Percentiles rank a stretch among this genome's conserved stretches.
Evolutionary conservation across 2,113 vertebrate genomes (phyloP).

Genomic region (Zingel zingel): DNA sequence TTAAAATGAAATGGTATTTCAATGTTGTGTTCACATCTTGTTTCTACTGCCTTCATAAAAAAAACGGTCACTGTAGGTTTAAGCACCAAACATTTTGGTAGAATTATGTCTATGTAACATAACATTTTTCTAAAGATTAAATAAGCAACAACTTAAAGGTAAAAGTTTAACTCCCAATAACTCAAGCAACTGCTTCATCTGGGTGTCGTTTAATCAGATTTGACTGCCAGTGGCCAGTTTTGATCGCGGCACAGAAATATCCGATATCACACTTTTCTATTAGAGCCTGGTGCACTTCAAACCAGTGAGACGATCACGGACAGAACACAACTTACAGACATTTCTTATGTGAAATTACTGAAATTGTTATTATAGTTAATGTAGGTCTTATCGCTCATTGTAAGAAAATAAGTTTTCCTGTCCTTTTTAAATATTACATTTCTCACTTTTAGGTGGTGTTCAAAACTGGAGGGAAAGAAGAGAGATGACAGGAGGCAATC

Average conservation of each 20-base stretch:
- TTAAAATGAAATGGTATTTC: too few species aligned
- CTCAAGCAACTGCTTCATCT: not conserved
- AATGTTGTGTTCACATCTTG: too few species aligned
- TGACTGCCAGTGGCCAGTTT: not conserved
- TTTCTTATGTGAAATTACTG: too few species aligned
- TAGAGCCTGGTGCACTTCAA: not conserved
- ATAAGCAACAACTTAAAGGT: not conserved
- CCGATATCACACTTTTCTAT: not conserved
- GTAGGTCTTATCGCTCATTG: not conserved
- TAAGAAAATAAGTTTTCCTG: not conserved
- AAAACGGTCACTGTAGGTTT: not conserved
- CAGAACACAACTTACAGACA: not conserved
- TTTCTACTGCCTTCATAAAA: not conserved
- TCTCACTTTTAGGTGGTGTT: conserved; percentile 23
- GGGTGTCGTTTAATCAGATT: not conserved
- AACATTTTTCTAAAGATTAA: not conserved
- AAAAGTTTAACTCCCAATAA: not conserved
- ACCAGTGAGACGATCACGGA: not conserved
- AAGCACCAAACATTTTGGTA: not conserved
- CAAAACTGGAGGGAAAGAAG: conserved; percentile 42
- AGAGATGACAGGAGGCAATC: conserved; percentile 3
- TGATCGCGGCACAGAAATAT: not conserved
- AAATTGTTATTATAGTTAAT: not conserved
- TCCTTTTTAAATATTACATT: not conserved
- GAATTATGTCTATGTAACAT: not conserved